A percentile compares a stretch with the other conserved stretches of the same genome.
Conservation (phyloP, 2,797 vertebrate species). For the Phaenicophaeus curvirostris region DNA sequence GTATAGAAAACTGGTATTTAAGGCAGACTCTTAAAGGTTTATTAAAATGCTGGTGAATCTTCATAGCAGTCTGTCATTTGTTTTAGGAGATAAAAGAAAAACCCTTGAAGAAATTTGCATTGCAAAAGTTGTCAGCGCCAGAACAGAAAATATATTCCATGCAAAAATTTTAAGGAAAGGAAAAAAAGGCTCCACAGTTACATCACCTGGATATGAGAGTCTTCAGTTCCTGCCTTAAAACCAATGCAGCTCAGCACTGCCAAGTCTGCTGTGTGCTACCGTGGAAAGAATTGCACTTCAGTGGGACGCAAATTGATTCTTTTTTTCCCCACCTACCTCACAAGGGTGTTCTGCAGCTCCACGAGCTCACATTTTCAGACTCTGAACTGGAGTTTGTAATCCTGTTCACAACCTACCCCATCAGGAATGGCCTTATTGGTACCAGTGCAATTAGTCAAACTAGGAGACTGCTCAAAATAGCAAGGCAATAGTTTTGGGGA, state of each 20-base stretch:
- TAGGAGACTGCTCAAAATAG: neutral
- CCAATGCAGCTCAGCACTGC: neutral
- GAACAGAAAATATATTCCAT: slow-evolving; percentile 18
- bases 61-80: neutral
- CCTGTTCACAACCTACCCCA: neutral
- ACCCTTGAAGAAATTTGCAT: neutral
- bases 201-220: neutral
- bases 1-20: slow-evolving; percentile 80
- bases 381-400: neutral
- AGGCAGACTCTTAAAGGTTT: slow-evolving; percentile 74
- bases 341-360: neutral
- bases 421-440: neutral
- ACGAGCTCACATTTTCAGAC: neutral
- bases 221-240: slow-evolving; percentile 16
- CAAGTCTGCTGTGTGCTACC: neutral
- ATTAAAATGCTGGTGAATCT: slow-evolving; percentile 42
- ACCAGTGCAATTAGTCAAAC: neutral
- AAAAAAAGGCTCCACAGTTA: neutral
- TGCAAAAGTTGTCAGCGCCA: slow-evolving; percentile 12
- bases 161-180: neutral
- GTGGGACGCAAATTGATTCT: neutral
- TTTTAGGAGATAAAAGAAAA: slow-evolving; percentile 32
- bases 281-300: neutral
- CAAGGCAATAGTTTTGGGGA: neutral
- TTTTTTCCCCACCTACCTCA: neutral